Evolutionary conservation across 2,797 vertebrate genomes (phyloP).

Genomic region (Thaleichthys pacificus): DNA sequence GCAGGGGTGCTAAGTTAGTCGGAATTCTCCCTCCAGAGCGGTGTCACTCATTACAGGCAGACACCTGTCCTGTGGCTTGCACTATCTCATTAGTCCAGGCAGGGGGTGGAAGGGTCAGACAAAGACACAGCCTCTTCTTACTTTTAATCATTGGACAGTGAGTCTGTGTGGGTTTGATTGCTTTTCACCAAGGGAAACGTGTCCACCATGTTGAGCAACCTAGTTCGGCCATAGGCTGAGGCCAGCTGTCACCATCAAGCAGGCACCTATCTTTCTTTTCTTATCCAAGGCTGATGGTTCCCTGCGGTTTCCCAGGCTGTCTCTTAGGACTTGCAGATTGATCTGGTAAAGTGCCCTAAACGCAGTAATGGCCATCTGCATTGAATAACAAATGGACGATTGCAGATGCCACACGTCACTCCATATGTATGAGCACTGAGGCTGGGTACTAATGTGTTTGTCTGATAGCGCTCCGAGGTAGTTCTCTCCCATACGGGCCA

Average conservation of each 20-base stretch:
- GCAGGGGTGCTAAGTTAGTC: conserved; percentile 6
- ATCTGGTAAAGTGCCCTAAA: conserved; percentile 18
- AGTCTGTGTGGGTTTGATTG: conserved; percentile 42
- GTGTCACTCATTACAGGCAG: conserved; percentile 38
- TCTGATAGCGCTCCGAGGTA: conserved; percentile 2
- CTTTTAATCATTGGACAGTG: conserved; percentile 52
- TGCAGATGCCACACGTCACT: conserved; percentile 23
- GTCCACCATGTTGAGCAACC: conserved; percentile 34
- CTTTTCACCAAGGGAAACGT: conserved; percentile 42
- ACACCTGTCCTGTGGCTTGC: conserved; percentile 33
- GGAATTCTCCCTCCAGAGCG: conserved; percentile 36
- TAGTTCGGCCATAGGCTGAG: neutral
- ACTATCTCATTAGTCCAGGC: conserved; percentile 42
- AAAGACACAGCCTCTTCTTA: conserved; percentile 50
- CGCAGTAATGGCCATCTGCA: conserved; percentile 22
- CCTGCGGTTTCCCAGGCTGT: conserved; percentile 28
- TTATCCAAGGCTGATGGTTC: conserved; percentile 20
- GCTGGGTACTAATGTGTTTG: conserved; percentile 20
- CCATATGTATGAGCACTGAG: conserved; percentile 7
- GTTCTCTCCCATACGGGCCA: conserved; percentile 22
- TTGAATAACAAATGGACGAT: conserved; percentile 28
- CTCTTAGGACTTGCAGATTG: conserved; percentile 29
- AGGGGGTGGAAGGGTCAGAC: conserved; percentile 33
- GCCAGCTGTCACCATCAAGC: neutral
- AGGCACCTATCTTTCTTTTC: neutral